Conservation (phyloP, 2,113 vertebrate species). For the Dryoscopus gambensis region DNA sequence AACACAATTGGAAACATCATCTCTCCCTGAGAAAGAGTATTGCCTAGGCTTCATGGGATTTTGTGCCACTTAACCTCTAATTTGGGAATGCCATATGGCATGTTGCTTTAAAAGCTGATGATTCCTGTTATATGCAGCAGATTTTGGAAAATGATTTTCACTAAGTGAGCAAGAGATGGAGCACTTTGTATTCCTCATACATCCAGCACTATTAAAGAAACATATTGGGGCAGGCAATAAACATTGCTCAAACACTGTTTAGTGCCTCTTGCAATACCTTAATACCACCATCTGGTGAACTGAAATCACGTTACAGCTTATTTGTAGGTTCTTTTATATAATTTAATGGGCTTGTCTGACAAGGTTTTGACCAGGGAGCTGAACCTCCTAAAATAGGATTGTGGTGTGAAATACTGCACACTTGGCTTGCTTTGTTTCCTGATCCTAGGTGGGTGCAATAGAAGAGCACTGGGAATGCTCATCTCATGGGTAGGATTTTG, state of each 20-base stretch:
- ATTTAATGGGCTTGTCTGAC: background rate
- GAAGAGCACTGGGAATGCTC: background rate
- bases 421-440: background rate
- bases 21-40: background rate
- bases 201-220: background rate
- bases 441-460: background rate
- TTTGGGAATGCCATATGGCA: background rate
- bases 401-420: accelerated
- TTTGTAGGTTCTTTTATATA: background rate
- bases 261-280: background rate
- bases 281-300: conserved; percentile 27
- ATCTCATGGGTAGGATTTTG: background rate
- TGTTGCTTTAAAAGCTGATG: background rate
- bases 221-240: background rate
- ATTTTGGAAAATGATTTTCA: background rate
- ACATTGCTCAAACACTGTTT: background rate
- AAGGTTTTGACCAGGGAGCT: background rate
- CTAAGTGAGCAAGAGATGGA: background rate
- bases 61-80: background rate
- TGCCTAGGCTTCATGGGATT: background rate
- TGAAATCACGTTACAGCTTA: background rate
- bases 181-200: background rate
- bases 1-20: background rate
- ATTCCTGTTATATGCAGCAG: background rate
- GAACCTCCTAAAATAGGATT: background rate